Percentiles rank a stretch among this genome's conserved stretches.
phyloP scores from a whole-genome alignment of 2,113 vertebrate species.

The Dascyllus trimaculatus region DNA sequence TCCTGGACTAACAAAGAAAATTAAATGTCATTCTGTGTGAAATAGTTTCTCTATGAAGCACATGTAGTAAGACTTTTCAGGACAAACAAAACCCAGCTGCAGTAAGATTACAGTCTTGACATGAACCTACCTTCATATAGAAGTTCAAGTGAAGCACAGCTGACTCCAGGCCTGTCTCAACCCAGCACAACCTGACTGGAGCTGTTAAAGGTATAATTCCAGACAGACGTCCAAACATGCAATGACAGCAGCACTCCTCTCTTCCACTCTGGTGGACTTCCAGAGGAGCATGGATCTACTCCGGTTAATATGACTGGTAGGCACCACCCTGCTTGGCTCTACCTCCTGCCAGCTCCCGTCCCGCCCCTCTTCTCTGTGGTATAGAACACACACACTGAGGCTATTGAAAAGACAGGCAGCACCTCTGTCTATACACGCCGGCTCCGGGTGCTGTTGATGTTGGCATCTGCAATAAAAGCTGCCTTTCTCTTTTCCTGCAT shows the following conservation, averaged over 20 bases:
- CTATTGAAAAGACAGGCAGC: constrained; percentile 63
- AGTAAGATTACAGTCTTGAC: background rate
- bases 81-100: background rate
- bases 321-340: constrained; percentile 36
- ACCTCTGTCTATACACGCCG: constrained; percentile 60
- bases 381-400: constrained; percentile 47
- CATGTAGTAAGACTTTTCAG: background rate
- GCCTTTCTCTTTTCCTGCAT: constrained; percentile 65
- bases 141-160: constrained; percentile 10
- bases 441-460: constrained; percentile 63
- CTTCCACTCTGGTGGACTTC: constrained; percentile 3
- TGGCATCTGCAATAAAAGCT: constrained; percentile 72
- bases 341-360: constrained; percentile 24
- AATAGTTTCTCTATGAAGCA: background rate
- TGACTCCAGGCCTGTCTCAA: constrained; percentile 26
- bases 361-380: constrained; percentile 20
- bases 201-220: background rate
- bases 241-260: background rate
- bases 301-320: background rate
- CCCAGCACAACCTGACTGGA: background rate
- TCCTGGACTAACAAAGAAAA: constrained; percentile 4
- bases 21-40: background rate
- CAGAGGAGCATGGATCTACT: constrained; percentile 25
- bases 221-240: constrained; percentile 12
- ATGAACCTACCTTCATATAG: constrained; percentile 54